phyloP scores from a whole-genome alignment of 2,888 invertebrate species.

The Bimastos eiseni region DNA sequence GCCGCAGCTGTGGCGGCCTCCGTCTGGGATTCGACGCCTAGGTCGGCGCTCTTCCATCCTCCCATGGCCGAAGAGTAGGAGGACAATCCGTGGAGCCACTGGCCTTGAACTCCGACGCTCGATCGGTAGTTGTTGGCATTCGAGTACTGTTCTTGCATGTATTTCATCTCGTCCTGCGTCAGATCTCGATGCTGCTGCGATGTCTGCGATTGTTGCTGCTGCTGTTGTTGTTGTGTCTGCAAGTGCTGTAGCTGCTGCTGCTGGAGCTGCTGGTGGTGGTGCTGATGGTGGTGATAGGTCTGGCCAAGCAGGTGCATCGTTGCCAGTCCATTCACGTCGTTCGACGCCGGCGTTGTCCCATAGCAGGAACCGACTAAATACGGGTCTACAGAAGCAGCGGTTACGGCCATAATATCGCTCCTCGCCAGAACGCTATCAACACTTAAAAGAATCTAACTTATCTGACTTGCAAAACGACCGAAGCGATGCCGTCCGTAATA shows the following conservation, averaged over 20 bases:
- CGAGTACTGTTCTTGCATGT: neutral
- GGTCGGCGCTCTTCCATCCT: neutral
- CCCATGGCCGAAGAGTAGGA: slow-evolving; percentile 3
- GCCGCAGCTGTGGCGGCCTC: neutral
- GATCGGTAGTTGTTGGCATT: neutral
- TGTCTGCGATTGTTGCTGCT: neutral
- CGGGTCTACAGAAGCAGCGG: slow-evolving; percentile 17
- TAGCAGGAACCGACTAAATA: slow-evolving; percentile 23
- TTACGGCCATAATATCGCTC: slow-evolving; percentile 22
- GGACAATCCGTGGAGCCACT: slow-evolving; percentile 21
- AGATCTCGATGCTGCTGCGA: neutral
- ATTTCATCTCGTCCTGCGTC: slow-evolving; percentile 16
- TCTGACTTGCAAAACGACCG: slow-evolving; percentile 19
- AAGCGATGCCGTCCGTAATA: slow-evolving; percentile 2
- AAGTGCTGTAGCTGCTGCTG: neutral
- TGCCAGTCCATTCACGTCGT: slow-evolving; percentile 19
- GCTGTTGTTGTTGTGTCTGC: neutral
- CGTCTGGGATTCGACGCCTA: neutral
- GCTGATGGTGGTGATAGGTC: slow-evolving; percentile 6
- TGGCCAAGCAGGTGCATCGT: slow-evolving; percentile 20
- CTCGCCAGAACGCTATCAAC: slow-evolving; percentile 8
- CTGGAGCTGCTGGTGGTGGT: neutral
- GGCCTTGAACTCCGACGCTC: neutral
- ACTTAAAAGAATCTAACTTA: slow-evolving; percentile 20
- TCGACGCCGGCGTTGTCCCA: neutral